These are phyloP conservation scores for Sphecodes monilicornis DNA, from an alignment of 2,888 invertebrate species.

Conservation along the genomic window DNA sequence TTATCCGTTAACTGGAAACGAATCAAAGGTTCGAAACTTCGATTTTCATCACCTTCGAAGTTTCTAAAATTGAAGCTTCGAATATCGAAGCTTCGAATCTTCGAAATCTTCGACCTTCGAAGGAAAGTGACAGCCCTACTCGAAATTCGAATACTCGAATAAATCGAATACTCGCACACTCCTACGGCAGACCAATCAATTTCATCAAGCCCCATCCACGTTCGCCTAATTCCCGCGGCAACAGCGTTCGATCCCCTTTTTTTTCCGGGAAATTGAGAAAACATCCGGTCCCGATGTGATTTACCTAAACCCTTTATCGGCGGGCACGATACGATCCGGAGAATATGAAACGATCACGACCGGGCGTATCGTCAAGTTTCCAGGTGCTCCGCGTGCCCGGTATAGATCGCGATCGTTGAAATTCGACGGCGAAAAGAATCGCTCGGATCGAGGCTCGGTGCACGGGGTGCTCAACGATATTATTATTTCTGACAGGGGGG, in stretches of 20 bases:
- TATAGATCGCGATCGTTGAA: not conserved
- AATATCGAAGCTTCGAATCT: too few relatives aligned
- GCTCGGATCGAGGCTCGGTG: conserved; percentile 10
- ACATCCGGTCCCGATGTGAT: conserved; percentile 43
- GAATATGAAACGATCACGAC: not conserved
- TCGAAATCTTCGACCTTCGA: too few relatives aligned
- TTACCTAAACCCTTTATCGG: conserved; percentile 46
- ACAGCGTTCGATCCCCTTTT: conserved; percentile 11
- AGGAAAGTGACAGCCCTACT: too few relatives aligned
- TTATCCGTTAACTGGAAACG: too few relatives aligned
- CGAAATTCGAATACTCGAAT: too few relatives aligned
- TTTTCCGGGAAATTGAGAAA: conserved; percentile 47
- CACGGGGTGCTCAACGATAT: not conserved
- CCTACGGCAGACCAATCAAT: too few relatives aligned
- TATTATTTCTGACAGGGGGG: not conserved
- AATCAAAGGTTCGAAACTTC: too few relatives aligned
- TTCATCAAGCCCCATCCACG: not conserved
- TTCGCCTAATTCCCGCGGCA: conserved; percentile 25
- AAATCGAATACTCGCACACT: too few relatives aligned
- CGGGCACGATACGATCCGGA: conserved; percentile 33
- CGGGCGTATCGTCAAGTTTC: conserved; percentile 15
- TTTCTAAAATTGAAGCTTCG: too few relatives aligned
- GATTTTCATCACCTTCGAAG: too few relatives aligned
- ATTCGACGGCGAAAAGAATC: conserved; percentile 13
- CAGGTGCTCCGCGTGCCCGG: not conserved